Base-by-base conservation (phyloP, 2,888 invertebrate species). In the Rhaphigaster nebulosa region DNA sequence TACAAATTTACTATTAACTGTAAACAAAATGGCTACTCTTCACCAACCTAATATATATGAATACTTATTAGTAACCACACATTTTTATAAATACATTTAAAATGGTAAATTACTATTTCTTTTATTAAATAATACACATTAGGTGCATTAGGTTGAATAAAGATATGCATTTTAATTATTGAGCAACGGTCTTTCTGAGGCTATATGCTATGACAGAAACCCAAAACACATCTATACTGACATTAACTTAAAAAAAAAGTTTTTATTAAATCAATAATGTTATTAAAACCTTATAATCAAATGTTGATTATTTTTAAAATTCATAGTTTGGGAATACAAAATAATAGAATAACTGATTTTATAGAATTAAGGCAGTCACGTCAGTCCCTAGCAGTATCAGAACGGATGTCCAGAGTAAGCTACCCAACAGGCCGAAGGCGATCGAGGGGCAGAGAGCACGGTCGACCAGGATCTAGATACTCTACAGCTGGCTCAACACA, bases 331-430 rank as follows among this genome's bases (percentile, higher is more conserved):
- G 20, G 38, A 20, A 6, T 76, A 38, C 3, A 65, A 18, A 0
- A 29, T 29, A 65, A 65, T 65, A 38, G 10, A 38, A 3, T 54
- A 29, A 88, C 52, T 88, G 6, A 56, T 87, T 26, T 38, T 87
- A 6, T 94, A 96, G 98, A 98, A 94, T 95, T 98, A 91, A 96
- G 98, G 90, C 97, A 97, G 93, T 98, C 98, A 50, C 95, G 97
- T 89, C 97, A 98, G 94, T 98, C 97, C 8, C 94, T 98, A 93
- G 97, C 97, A 70, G 96, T 97, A 91, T 97, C 97, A 38, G 97
- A 97, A 93, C 95, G 97, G 91, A 96, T 97, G 94, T 97, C 97
- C 6, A 95, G 97, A 92, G 95, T 96, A 93, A 96, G 96, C 90
- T 95, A 96, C 93, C 96, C 96, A 92, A 94, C 95, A 88, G 95